Conservation (phyloP, 2,888 invertebrate genomes). For the Andrena trimmerana region DNA sequence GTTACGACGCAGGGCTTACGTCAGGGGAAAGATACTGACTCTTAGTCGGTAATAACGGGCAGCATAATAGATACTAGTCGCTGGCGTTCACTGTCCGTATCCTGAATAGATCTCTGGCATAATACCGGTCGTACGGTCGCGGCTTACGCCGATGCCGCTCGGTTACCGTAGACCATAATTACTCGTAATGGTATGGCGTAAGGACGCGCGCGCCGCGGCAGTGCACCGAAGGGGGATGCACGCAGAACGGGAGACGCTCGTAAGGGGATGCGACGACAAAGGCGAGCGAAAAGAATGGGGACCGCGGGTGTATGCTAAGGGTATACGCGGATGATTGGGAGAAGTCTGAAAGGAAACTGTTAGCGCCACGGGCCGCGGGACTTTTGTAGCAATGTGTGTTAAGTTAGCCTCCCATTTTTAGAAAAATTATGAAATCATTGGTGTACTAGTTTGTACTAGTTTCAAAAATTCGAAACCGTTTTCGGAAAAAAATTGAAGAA, state of each 20-base stretch:
- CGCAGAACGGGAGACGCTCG: constrained; percentile 21
- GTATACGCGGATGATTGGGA: constrained; percentile 15
- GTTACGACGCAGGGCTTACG: constrained; percentile 48
- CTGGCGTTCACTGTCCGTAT: constrained; percentile 34
- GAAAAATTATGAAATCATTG: not conserved
- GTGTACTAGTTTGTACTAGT: not conserved
- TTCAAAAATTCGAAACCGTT: too few relatives aligned
- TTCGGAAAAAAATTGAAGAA: too few relatives aligned
- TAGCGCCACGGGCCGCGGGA: not conserved
- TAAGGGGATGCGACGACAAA: constrained; percentile 36
- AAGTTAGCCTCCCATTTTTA: too few relatives aligned
- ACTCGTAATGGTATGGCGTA: constrained; percentile 38
- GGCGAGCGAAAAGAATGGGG: not conserved
- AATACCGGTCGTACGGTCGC: constrained; percentile 35
- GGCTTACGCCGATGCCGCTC: constrained; percentile 32
- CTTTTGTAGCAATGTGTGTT: not conserved
- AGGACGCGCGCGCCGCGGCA: not conserved
- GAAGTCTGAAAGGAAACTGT: constrained; percentile 13
- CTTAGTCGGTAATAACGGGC: constrained; percentile 40
- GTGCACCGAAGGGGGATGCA: constrained; percentile 20
- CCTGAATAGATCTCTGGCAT: constrained; percentile 42
- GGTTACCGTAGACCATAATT: constrained; percentile 52
- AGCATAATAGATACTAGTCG: constrained; percentile 57
- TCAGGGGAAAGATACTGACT: constrained; percentile 38
- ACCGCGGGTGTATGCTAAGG: not conserved